Base-by-base conservation (phyloP, 2,797 vertebrate genomes). In the Rhinella marina region DNA sequence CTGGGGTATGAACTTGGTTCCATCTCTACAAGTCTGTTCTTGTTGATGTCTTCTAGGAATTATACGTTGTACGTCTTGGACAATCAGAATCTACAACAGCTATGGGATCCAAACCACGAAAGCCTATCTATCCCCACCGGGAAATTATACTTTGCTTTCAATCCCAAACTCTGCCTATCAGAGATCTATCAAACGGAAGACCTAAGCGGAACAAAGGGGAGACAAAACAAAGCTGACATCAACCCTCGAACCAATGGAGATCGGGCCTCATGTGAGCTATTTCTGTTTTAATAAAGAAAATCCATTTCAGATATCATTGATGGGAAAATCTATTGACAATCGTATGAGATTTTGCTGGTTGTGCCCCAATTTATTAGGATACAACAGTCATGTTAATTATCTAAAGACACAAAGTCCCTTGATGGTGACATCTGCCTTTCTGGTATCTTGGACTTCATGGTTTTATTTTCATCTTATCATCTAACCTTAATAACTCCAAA, bases 151-250 rank as follows among this genome's bases (percentile, higher is more conserved):
- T 96, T 96, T 0, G 95, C 95, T 7, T 96, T 96, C 92, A 96
- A 96, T 82, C 95, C 95, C 19, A 95, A 94, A 87, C 93, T 96
- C 32, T 96, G 95, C 92, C 86, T 96, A 90, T 94, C 94, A 0
- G 94, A 96, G 90, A 96, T 96, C 75, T 95, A 95, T 66, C 92
- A 90, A n/a, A 90, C 94, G 91, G 95, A 96, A 89, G 94, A 95
- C 89, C 92, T 95, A 87, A 96, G 95, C 0, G 95, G 95, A 85
- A 96, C 95, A 0, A 93, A 93, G 48, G 95, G 95, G 0, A 87
- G 95, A 41, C 95, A 96, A 87, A 96, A 95, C 93, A 96, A 96
- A 82, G 95, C 95, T 0, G 95, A 96, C 92, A 95, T 96, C 92
- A 96, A 96, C 75, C 95, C 95, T 0, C 94, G 95, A 78, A 96